Evolutionary conservation across 2,797 vertebrate species (phyloP).

Genomic region (Bothrops alternatus): DNA sequence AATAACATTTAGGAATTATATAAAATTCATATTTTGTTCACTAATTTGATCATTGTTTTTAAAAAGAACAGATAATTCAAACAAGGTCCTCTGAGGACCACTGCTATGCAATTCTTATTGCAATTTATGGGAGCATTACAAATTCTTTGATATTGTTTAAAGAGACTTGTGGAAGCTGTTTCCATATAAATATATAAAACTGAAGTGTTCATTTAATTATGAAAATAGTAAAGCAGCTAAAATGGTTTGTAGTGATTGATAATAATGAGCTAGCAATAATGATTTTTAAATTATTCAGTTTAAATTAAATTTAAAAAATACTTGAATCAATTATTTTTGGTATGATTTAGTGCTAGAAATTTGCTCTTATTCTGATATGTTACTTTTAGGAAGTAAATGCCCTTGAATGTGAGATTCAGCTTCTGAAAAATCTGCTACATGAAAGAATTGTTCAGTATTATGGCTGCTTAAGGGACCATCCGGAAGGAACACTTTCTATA

Average conservation of each 20-base stretch:
- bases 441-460: slow-evolving; percentile 99
- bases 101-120: not conserved
- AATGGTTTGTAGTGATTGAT: not conserved
- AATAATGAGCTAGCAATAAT: not conserved
- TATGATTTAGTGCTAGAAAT: not conserved
- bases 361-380: not conserved
- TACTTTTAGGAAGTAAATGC: slow-evolving; percentile 91
- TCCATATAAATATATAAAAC: not conserved
- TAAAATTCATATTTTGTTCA: not conserved
- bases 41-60: not conserved
- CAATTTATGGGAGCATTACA: not conserved
- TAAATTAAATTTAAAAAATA: not conserved
- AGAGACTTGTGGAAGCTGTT: not conserved
- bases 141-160: not conserved
- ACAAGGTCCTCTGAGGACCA: not conserved
- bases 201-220: not conserved
- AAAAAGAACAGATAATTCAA: not conserved
- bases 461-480: slow-evolving; percentile 89
- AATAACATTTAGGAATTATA: not conserved
- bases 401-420: slow-evolving; percentile 96
- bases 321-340: not conserved
- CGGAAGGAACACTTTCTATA: slow-evolving; percentile 94
- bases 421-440: slow-evolving; percentile 94
- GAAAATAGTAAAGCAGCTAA: not conserved
- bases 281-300: not conserved